Evolutionary conservation across 2,113 vertebrate species (phyloP).

Genomic region (Salvelinus fontinalis): DNA sequence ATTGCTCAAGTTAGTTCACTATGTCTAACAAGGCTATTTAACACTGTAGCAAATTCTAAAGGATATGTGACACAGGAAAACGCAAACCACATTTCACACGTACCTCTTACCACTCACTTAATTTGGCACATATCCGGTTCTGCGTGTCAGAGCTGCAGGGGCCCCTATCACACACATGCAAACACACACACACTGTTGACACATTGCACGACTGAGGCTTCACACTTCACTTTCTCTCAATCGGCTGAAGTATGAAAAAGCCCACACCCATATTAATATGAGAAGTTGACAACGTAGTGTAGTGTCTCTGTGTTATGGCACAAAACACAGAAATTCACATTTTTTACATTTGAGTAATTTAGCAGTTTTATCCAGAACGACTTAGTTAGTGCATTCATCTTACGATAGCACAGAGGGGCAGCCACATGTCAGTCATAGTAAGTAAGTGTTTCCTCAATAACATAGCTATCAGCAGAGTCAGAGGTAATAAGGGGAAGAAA

Average conservation of each 20-base stretch:
- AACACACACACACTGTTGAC: background rate
- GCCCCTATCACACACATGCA: background rate
- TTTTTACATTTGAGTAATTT: no score
- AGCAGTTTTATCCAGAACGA: no score
- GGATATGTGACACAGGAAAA: background rate
- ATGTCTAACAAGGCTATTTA: background rate
- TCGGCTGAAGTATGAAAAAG: slow-evolving; percentile 58
- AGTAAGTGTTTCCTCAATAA: no score
- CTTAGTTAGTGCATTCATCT: no score
- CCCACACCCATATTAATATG: slow-evolving; percentile 57
- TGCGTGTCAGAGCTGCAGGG: background rate
- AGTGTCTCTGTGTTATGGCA: slow-evolving; percentile 7
- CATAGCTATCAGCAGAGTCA: no score
- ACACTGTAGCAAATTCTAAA: background rate
- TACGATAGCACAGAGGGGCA: no score
- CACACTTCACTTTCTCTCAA: slow-evolving; percentile 60
- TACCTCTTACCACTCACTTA: background rate
- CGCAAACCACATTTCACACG: background rate
- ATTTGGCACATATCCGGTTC: background rate
- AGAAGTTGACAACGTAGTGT: slow-evolving; percentile 28
- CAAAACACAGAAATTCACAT: slow-evolving; percentile 17
- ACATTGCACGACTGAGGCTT: slow-evolving; percentile 65
- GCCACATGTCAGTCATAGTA: no score
- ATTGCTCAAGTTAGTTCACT: no score
- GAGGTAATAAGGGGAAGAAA: no score